Conservation (phyloP, 2,888 invertebrate genomes). For the Caenorhabditis virilis region DNA sequence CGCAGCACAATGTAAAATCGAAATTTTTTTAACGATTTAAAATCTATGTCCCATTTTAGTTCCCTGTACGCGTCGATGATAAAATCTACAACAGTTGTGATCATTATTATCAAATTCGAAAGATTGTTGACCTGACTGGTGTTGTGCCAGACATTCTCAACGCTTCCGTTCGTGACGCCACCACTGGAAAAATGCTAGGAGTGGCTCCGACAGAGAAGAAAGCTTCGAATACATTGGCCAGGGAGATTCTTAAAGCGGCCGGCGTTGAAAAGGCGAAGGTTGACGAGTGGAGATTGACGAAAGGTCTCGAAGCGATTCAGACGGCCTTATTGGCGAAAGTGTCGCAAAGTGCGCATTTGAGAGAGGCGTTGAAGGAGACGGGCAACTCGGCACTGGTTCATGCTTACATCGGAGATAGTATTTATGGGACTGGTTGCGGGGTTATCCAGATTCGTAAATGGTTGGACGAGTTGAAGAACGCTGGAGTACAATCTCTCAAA, state of each 20-base stretch:
- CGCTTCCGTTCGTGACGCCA: slow-evolving; percentile 30
- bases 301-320: slow-evolving; percentile 43
- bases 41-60: slow-evolving; percentile 11
- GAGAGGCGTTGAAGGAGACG: slow-evolving; percentile 46
- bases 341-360: slow-evolving; percentile 40
- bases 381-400: slow-evolving; percentile 50
- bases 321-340: slow-evolving; percentile 44
- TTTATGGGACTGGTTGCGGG: slow-evolving; percentile 43
- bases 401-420: slow-evolving; percentile 40
- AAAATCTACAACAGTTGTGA: slow-evolving; percentile 48
- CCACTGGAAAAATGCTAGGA: too few relatives aligned
- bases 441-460: slow-evolving; percentile 33
- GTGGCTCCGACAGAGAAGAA: too few relatives aligned
- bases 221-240: slow-evolving; percentile 15
- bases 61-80: slow-evolving; percentile 47
- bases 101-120: slow-evolving; percentile 52
- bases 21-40: not conserved
- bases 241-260: slow-evolving; percentile 17
- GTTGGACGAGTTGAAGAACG: slow-evolving; percentile 30
- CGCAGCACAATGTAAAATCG: slow-evolving; percentile 40
- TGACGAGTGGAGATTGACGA: slow-evolving; percentile 42
- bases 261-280: slow-evolving; percentile 26
- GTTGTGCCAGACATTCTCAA: too few relatives aligned
- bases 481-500: slow-evolving; percentile 21
- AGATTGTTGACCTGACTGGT: slow-evolving; percentile 40